phyloP scores from a whole-genome alignment of 2,888 invertebrate species.

The Perizoma flavofasciatum region DNA sequence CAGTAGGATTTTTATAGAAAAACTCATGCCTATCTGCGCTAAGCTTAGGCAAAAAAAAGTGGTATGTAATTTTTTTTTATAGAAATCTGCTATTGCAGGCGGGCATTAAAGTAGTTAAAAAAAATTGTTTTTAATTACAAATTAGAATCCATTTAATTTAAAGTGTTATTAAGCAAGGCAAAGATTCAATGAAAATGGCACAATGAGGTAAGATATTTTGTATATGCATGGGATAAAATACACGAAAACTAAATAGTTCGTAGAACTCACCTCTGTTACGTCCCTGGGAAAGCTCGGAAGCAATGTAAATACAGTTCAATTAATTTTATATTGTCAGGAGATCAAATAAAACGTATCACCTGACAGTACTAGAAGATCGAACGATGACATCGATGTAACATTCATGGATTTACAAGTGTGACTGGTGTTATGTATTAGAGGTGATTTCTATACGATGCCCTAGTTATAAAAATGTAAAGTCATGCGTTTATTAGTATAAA shows the following conservation, averaged over 20 bases:
- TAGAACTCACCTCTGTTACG: slow-evolving; percentile 78
- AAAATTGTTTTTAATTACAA: background rate
- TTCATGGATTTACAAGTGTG: slow-evolving; percentile 69
- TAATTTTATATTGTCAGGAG: slow-evolving; percentile 27
- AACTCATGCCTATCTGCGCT: too few species aligned
- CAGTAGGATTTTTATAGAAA: slow-evolving; percentile 41
- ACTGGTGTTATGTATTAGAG: slow-evolving; percentile 70
- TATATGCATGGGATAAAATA: slow-evolving; percentile 19
- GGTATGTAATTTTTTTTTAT: too few species aligned
- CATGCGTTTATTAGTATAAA: slow-evolving; percentile 65
- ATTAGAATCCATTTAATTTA: slow-evolving; percentile 4
- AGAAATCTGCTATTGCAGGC: too few species aligned
- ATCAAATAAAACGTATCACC: slow-evolving; percentile 81
- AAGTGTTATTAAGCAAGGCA: slow-evolving; percentile 44
- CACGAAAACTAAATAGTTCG: slow-evolving; percentile 43
- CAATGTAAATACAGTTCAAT: slow-evolving; percentile 37
- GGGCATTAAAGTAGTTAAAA: background rate
- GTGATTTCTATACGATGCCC: slow-evolving; percentile 62
- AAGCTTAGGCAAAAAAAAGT: too few species aligned
- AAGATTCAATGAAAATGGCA: slow-evolving; percentile 42
- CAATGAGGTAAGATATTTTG: slow-evolving; percentile 16
- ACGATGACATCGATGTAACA: slow-evolving; percentile 67
- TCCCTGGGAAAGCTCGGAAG: slow-evolving; percentile 51
- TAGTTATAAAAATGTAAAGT: slow-evolving; percentile 43
- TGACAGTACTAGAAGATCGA: slow-evolving; percentile 86